Percentiles rank a stretch among this genome's conserved stretches.
Conservation (phyloP, 2,113 vertebrate species). For the Orycteropus afer region DNA sequence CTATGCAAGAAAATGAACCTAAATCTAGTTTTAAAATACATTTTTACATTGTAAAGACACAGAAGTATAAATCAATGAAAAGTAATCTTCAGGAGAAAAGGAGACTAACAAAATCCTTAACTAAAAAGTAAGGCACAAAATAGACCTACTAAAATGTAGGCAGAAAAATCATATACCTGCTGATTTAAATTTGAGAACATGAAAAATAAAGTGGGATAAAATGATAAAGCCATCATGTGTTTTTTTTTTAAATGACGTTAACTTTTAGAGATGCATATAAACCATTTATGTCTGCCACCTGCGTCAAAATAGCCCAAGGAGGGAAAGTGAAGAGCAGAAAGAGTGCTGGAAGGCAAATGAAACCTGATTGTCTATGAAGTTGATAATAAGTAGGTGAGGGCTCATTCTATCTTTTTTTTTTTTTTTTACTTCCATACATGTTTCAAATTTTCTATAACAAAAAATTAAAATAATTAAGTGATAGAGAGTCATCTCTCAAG, state of each 20-base stretch:
- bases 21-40: neutral
- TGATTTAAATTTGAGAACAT: conserved; percentile 43
- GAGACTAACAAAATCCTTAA: conserved; percentile 18
- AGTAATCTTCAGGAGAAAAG: conserved; percentile 46
- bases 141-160: conserved; percentile 2
- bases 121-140: conserved; percentile 4
- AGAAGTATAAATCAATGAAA: conserved; percentile 40
- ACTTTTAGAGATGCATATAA: conserved; percentile 19
- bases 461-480: conserved; percentile 19
- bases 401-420: neutral
- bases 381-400: neutral
- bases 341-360: neutral
- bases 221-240: neutral
- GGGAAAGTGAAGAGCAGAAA: neutral
- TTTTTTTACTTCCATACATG: neutral
- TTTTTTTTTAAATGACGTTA: neutral
- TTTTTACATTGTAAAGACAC: conserved; percentile 34
- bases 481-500: neutral
- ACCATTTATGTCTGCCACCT: conserved; percentile 25
- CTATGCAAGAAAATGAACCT: conserved; percentile 28
- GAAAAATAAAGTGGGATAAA: conserved; percentile 17
- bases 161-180: neutral
- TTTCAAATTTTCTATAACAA: conserved; percentile 40
- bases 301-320: conserved; percentile 31
- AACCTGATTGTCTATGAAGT: neutral